Percentiles rank a stretch among this genome's conserved stretches.
Evolutionary conservation across 2,888 invertebrate species (phyloP).

Genomic region (Eretmocerus hayati): DNA sequence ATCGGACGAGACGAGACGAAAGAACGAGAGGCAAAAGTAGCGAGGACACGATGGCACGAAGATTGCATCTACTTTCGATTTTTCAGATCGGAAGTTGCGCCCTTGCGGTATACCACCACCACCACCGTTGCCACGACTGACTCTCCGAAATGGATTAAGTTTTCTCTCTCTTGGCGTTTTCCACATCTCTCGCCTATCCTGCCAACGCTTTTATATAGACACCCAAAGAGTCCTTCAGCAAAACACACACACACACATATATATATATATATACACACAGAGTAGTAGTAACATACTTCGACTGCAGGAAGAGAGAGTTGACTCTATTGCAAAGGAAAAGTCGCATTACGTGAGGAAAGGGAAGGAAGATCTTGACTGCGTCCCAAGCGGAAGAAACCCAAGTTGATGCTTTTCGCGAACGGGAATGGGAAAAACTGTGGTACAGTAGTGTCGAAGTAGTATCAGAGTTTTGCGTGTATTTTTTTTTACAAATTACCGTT

Average conservation of each 20-base stretch:
- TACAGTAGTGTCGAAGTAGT: too few species aligned
- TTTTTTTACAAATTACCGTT: slow-evolving; percentile 13
- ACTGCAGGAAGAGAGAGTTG: background rate
- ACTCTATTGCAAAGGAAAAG: slow-evolving; percentile 4
- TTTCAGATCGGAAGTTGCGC: slow-evolving; percentile 21
- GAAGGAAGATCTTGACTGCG: background rate
- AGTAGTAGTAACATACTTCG: too few species aligned
- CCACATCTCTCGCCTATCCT: too few species aligned
- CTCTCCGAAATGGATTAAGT: slow-evolving; percentile 17
- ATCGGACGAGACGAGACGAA: background rate
- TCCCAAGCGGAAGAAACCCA: background rate
- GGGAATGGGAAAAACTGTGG: background rate
- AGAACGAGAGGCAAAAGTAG: background rate
- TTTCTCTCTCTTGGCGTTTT: slow-evolving; percentile 6
- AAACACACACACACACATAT: too few species aligned
- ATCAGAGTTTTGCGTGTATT: slow-evolving; percentile 1
- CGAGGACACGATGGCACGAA: slow-evolving; percentile 14
- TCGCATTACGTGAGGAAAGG: slow-evolving; percentile 6
- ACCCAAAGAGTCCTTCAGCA: too few species aligned
- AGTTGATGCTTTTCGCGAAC: background rate
- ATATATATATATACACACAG: too few species aligned
- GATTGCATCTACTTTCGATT: slow-evolving; percentile 32
- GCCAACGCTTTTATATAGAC: too few species aligned
- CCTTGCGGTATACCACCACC: background rate
- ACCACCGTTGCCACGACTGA: background rate